Evolutionary conservation across 2,888 invertebrate species (phyloP).

Genomic region (Steromphala cineraria): DNA sequence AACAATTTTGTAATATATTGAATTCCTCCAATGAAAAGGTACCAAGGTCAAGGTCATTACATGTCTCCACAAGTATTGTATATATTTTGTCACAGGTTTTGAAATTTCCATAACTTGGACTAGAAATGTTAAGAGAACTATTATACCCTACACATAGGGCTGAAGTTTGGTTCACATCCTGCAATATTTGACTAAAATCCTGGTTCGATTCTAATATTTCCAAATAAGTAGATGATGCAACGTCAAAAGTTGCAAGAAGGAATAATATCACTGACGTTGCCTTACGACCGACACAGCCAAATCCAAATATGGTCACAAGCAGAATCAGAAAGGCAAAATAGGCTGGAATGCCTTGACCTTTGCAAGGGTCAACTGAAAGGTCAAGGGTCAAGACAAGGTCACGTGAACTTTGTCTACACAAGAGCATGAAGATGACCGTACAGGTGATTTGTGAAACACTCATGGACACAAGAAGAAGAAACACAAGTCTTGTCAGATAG

Average conservation of each 20-base stretch:
- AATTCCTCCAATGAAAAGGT: background rate
- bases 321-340: slow-evolving; percentile 24
- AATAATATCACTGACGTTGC: slow-evolving; percentile 24
- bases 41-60: background rate
- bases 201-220: background rate
- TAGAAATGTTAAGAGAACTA: background rate
- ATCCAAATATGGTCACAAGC: slow-evolving; percentile 21
- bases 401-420: background rate
- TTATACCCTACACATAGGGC: background rate
- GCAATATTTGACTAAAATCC: background rate
- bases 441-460: background rate
- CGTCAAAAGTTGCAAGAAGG: slow-evolving; percentile 16
- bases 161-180: background rate
- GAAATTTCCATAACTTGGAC: background rate
- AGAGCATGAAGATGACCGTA: background rate
- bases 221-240: slow-evolving; percentile 10
- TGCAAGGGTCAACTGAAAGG: slow-evolving; percentile 23
- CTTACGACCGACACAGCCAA: slow-evolving; percentile 30
- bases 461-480: background rate
- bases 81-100: background rate
- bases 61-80: background rate
- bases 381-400: slow-evolving; percentile 10
- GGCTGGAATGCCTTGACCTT: slow-evolving; percentile 20
- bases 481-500: background rate
- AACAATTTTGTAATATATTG: background rate